A percentile compares a stretch with the other conserved stretches of the same genome.
Conservation (phyloP, 2,797 vertebrate species). For the Meda fulgida region DNA sequence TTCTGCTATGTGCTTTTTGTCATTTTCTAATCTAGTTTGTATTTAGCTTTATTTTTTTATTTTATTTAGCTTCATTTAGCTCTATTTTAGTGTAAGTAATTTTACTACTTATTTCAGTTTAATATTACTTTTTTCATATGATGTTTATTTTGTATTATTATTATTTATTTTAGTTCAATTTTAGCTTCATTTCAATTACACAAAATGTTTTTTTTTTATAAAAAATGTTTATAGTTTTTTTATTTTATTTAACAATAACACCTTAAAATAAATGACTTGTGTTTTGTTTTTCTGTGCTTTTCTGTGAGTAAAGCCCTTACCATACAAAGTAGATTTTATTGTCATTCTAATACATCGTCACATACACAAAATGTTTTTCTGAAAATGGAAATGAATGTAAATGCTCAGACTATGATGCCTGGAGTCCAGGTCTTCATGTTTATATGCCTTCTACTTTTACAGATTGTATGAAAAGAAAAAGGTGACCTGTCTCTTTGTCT, state of each 20-base stretch:
- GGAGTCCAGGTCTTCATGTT: background rate
- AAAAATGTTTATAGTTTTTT: too few relatives aligned
- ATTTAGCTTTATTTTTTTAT: background rate
- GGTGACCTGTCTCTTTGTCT: conserved; percentile 12
- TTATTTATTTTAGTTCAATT: background rate
- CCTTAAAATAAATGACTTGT: background rate
- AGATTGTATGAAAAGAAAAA: background rate
- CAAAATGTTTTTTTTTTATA: background rate
- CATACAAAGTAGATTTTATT: background rate
- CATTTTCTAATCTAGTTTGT: background rate
- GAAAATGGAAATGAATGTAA: background rate
- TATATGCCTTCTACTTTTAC: background rate
- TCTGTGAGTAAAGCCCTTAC: background rate
- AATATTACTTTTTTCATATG: background rate
- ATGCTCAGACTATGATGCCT: background rate
- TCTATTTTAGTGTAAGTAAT: background rate
- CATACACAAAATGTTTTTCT: background rate
- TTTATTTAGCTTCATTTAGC: too few relatives aligned
- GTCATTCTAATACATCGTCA: background rate
- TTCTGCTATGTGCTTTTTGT: background rate
- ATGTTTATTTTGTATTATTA: background rate
- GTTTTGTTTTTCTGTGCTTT: background rate
- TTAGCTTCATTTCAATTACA: background rate
- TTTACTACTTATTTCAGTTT: background rate
- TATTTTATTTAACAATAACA: background rate